These are phyloP conservation scores for Alfaro cultratus DNA, from an alignment of 2,797 vertebrate species.

Conservation along the genomic window DNA sequence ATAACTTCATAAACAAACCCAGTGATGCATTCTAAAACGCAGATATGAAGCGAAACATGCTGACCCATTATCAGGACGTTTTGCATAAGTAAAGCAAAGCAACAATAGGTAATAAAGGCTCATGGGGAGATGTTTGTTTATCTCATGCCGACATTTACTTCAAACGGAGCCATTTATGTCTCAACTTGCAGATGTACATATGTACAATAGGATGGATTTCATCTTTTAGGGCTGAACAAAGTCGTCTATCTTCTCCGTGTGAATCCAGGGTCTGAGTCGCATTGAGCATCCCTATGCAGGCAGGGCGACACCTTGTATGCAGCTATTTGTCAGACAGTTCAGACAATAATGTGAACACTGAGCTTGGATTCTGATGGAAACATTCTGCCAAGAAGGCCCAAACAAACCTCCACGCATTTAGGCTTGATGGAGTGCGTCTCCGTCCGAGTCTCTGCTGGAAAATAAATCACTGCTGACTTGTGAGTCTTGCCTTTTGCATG, in stretches of 20 bases:
- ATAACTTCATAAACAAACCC: constrained; percentile 27
- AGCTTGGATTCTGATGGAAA: constrained; percentile 20
- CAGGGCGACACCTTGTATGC: constrained; percentile 50
- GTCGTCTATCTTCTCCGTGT: constrained; percentile 65
- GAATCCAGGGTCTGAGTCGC: constrained; percentile 68
- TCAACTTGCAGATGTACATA: constrained; percentile 54
- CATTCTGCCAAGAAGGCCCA: constrained; percentile 18
- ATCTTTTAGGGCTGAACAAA: constrained; percentile 62
- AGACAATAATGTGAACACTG: constrained; percentile 18
- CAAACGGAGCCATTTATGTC: constrained; percentile 51
- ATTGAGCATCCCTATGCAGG: constrained; percentile 57
- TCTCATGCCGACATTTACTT: constrained; percentile 68
- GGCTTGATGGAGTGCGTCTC: constrained; percentile 2
- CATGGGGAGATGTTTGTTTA: constrained; percentile 62
- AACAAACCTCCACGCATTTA: background rate
- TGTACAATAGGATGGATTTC: constrained; percentile 50
- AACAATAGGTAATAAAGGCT: constrained; percentile 68
- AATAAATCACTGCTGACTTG: constrained; percentile 49
- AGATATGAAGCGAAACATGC: constrained; percentile 44
- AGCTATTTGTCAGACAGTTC: constrained; percentile 54
- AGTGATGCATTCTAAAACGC: constrained; percentile 23
- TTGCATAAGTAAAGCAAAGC: constrained; percentile 63
- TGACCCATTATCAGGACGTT: constrained; percentile 60
- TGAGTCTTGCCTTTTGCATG: constrained; percentile 54
- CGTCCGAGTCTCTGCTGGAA: background rate